Conservation (phyloP, 2,797 vertebrate genomes). For the Decapterus maruadsi region DNA sequence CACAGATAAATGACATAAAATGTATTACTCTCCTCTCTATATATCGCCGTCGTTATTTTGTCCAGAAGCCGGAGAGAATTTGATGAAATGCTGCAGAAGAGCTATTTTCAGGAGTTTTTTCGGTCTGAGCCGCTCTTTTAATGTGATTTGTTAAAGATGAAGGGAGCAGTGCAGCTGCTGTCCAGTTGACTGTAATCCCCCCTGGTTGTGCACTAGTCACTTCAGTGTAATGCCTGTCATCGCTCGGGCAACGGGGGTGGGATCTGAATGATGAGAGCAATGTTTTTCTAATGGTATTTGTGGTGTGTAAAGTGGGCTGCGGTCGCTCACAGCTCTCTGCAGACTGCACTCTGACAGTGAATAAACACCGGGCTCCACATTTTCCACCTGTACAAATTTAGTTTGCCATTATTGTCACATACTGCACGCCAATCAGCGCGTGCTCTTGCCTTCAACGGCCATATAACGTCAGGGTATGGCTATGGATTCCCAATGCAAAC, state of each 20-base stretch:
- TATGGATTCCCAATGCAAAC: neutral
- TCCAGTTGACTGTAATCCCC: slow-evolving; percentile 23
- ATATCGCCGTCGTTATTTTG: slow-evolving; percentile 28
- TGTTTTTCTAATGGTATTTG: slow-evolving; percentile 61
- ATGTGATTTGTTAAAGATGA: slow-evolving; percentile 39
- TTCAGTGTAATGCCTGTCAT: slow-evolving; percentile 48
- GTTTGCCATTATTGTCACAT: slow-evolving; percentile 49
- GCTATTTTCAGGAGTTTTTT: slow-evolving; percentile 2
- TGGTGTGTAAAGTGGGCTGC: slow-evolving; percentile 52
- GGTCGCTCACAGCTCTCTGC: slow-evolving; percentile 44
- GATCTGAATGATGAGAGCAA: slow-evolving; percentile 54
- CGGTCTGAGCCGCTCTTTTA: slow-evolving; percentile 10
- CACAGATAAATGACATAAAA: slow-evolving; percentile 51
- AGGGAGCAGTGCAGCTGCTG: slow-evolving; percentile 13
- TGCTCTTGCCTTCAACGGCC: slow-evolving; percentile 7
- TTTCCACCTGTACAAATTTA: slow-evolving; percentile 48
- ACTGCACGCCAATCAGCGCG: neutral
- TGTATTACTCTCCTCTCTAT: slow-evolving; percentile 29
- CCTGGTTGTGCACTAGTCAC: slow-evolving; percentile 26
- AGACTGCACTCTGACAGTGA: slow-evolving; percentile 34
- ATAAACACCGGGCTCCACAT: slow-evolving; percentile 45
- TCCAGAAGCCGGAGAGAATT: slow-evolving; percentile 28
- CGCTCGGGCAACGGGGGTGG: slow-evolving; percentile 18
- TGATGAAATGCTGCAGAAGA: slow-evolving; percentile 40
- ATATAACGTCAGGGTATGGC: neutral